Evolutionary conservation across 1,140 invertebrate genomes (phyloP), one percentile per base, ranked within the genome.

Genomic region (Drosophila neocordata): DNA sequence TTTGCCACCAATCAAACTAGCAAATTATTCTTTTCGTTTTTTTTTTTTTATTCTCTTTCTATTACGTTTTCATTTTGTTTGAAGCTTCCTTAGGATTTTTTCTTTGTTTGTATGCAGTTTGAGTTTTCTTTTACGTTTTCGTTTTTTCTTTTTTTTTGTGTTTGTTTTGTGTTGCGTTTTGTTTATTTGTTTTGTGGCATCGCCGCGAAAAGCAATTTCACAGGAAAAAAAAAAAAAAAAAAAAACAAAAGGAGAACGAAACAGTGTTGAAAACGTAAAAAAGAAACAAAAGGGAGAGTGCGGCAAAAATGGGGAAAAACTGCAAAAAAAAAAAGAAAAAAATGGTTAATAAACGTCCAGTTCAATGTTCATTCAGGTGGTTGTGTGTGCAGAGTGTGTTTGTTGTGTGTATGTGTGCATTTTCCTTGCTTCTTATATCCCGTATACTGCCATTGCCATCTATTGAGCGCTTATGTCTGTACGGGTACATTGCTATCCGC

Each of bases 401-500:
- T 61, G 51, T 57, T 31, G 24, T 71, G 61, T 55, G 69, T 58
- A 31, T 37, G 4, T 38, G 18, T 51, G 22, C 35, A 9, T 51
- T 60, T 38, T 15, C 48, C 18, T 52, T 66, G 38, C 56, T 48
- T 51, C 41, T 48, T 31, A 62, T 44, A 11, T 15, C 59, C 22
- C 56, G n/a, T 35, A 37, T 48, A 22, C 37, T 58, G 56, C 56
- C 35, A 37, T 22, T n/a, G 12, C 20, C 24, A 31, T 9, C 22
- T 22, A 20, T 57, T 35, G 18, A 7, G 44, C 64, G 69, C 69
- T 91, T 91, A 91, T 91, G 90, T 91, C 75, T 91, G 81, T 2
- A 91, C 90, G 35, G 84, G 88, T 59, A 91, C 90, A 70, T 91
- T 91, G 75, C 78, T 91, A 35, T 91, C 90, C 11, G 78, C 72